Evolutionary conservation across 2,113 vertebrate species (phyloP).

Genomic region (Pandion haliaetus): DNA sequence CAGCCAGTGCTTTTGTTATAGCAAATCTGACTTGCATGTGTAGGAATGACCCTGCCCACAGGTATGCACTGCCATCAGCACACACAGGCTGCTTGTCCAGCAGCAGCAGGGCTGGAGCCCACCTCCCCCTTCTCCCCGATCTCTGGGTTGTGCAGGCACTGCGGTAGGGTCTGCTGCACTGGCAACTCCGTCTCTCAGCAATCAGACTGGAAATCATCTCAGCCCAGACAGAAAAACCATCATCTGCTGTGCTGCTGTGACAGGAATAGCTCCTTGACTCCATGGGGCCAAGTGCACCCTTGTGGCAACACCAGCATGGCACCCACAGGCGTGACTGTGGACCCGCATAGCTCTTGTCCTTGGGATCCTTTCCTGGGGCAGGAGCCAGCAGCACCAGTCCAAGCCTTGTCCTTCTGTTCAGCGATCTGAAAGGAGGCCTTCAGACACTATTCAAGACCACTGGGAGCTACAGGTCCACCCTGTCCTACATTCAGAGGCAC

Average conservation of each 20-base stretch:
- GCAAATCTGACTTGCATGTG: neutral
- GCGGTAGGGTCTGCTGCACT: neutral
- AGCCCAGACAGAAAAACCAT: neutral
- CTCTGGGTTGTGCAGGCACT: neutral
- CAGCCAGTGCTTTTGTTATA: neutral
- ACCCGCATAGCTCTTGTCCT: neutral
- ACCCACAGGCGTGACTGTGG: fast-evolving
- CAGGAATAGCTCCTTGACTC: neutral
- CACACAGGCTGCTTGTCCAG: neutral
- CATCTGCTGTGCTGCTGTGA: neutral
- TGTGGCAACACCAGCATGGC: neutral
- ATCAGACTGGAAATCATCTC: neutral
- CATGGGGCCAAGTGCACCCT: neutral
- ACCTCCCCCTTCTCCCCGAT: neutral
- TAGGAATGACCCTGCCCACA: neutral
- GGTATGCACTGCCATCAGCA: neutral
- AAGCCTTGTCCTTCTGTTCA: neutral
- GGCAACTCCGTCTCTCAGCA: neutral
- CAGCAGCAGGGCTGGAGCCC: neutral
- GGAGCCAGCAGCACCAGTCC: neutral
- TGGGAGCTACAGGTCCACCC: neutral
- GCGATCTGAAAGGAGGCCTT: neutral
- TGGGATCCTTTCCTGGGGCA: neutral
- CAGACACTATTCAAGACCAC: neutral
- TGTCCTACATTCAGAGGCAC: conserved; percentile 1